Percentiles rank a stretch among this genome's conserved stretches.
Conservation (phyloP, 2,888 invertebrate genomes). For the Allophyes oxyacanthae region DNA sequence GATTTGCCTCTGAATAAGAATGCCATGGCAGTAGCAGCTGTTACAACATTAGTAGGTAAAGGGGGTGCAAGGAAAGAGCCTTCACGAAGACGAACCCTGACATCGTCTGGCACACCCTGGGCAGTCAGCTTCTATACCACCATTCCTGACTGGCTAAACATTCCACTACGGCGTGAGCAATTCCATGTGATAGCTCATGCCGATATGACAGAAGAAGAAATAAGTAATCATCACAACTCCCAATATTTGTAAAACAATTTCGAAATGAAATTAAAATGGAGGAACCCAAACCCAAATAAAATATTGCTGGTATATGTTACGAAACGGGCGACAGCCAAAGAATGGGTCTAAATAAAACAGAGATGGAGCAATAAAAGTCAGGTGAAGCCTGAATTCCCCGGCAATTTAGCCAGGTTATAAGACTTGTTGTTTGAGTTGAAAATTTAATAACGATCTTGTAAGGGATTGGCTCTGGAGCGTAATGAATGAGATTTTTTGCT, state of each 20-base stretch:
- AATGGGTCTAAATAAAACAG: slow-evolving; percentile 55
- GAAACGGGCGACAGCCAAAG: slow-evolving; percentile 45
- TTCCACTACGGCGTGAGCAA: too few species aligned
- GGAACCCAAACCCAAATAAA: slow-evolving; percentile 13
- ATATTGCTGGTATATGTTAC: slow-evolving; percentile 40
- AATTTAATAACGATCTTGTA: slow-evolving; percentile 37
- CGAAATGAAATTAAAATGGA: slow-evolving; percentile 13
- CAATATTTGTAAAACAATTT: slow-evolving; percentile 17
- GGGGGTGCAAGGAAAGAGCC: too few species aligned
- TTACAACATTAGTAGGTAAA: too few species aligned
- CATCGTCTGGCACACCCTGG: too few species aligned
- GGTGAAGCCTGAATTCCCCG: slow-evolving; percentile 49
- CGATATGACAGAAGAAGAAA: too few species aligned
- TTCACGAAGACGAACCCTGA: too few species aligned
- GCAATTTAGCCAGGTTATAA: slow-evolving; percentile 34
- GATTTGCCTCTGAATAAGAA: too few species aligned
- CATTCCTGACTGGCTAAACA: too few species aligned
- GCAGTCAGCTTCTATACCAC: too few species aligned
- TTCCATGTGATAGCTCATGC: too few species aligned
- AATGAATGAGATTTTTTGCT: slow-evolving; percentile 20
- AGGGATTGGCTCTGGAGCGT: slow-evolving; percentile 14
- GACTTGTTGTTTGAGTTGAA: slow-evolving; percentile 33
- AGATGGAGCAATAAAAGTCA: slow-evolving; percentile 56
- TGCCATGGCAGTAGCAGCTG: too few species aligned
- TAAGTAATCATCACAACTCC: too few species aligned